Evolutionary conservation across 2,888 invertebrate genomes (phyloP), one percentile per base, ranked within the genome.

Genomic region (Altica lythri): DNA sequence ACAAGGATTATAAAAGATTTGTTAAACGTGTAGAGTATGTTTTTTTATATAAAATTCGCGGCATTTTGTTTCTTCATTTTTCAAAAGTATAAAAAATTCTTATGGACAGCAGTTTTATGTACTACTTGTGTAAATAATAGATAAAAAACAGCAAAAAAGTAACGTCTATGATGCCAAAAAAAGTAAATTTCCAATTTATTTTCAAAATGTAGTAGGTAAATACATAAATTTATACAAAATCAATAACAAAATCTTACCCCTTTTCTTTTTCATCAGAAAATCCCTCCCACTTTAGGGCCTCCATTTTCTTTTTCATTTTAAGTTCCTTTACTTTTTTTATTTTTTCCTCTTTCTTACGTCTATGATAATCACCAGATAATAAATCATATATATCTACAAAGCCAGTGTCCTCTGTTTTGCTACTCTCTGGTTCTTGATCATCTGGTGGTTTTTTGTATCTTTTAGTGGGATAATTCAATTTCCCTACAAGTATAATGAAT

Each of bases 361-460:
- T 66, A 61, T 72, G 73, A 65, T 85, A 83, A 17, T 79, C 81
- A 1, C 85, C 85, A 1, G 79, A 80, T 13, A 85, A 72, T 19
- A 86, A 69, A 65, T 85, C 84, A 68, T 81, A 79, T 25, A 83
- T 66, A 3, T 75, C 68, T 1, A 84, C 80, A 35, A 82, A 71
- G 71, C 67, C 65, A 10, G 65, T 59, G 5, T 17, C 9, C 1
- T 38, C 19, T 2, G 5, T 18, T 35, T 17, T 4, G 9, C 6
- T 67, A 16, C n/a, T 29, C n/a, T 43, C 25, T 14, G 13, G 2
- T 29, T 27, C 22, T 29, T 14, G 8, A 27, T 27, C 43, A n/a
- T 27, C 6, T 16, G 10, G 6, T 22, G 32, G 13, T 22, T 14
- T 37, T 16, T 4, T 17, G 8, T 37, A 10, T 4, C 17, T 37